phyloP scores from a whole-genome alignment of 2,888 invertebrate genomes.

The Aphodius sticticus region DNA sequence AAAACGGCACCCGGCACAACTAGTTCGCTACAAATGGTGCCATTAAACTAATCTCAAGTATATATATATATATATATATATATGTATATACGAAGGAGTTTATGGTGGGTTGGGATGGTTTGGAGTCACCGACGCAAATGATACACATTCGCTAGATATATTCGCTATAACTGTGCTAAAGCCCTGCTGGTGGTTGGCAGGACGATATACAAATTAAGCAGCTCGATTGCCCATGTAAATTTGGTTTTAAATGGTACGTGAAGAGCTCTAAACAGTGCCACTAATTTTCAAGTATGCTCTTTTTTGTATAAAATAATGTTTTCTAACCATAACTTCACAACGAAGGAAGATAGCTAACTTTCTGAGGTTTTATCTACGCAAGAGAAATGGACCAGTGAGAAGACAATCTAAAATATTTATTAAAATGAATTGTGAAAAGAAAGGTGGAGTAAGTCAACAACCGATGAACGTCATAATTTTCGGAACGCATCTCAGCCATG shows the following conservation, averaged over 20 bases:
- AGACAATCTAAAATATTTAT: too few relatives aligned
- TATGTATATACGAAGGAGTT: slow-evolving; percentile 17
- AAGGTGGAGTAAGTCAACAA: too few relatives aligned
- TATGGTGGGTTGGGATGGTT: slow-evolving; percentile 43
- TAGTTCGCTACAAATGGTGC: slow-evolving; percentile 48
- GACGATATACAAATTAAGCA: slow-evolving; percentile 51
- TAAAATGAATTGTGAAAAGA: too few relatives aligned
- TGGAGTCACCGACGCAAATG: slow-evolving; percentile 7
- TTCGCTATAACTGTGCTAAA: slow-evolving; percentile 51
- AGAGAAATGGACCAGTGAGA: too few relatives aligned
- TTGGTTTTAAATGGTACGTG: slow-evolving; percentile 43
- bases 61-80: slow-evolving; percentile 30
- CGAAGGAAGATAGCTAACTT: too few relatives aligned
- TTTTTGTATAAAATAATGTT: too few relatives aligned
- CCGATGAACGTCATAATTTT: too few relatives aligned
- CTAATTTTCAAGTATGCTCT: too few relatives aligned
- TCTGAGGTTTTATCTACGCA: too few relatives aligned
- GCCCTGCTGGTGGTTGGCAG: slow-evolving; percentile 45
- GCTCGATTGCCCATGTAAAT: slow-evolving; percentile 55
- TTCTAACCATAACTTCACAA: too few relatives aligned
- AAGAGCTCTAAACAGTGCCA: not conserved
- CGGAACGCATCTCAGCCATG: too few relatives aligned
- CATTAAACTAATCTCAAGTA: slow-evolving; percentile 55
- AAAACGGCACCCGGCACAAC: slow-evolving; percentile 34
- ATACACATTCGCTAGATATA: slow-evolving; percentile 41